phyloP scores from a whole-genome alignment of 2,888 invertebrate genomes.

The Oligia fasciuncula region DNA sequence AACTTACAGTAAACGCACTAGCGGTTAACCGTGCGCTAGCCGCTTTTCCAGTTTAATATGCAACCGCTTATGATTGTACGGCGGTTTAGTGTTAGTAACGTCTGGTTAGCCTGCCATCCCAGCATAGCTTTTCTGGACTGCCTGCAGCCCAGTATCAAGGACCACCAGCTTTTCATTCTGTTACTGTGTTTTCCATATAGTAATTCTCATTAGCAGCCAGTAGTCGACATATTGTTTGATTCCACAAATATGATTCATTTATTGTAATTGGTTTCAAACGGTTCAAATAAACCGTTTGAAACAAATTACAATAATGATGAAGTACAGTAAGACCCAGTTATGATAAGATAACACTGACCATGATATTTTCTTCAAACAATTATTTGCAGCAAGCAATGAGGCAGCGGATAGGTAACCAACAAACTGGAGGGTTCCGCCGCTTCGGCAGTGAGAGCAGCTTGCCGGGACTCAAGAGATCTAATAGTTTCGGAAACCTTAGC shows the following conservation, averaged over 20 bases:
- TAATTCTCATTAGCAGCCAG: neutral
- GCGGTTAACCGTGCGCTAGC: too few relatives aligned
- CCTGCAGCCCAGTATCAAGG: too few relatives aligned
- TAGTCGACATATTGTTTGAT: neutral
- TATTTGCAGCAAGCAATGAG: conserved; percentile 72
- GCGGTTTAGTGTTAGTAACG: too few relatives aligned
- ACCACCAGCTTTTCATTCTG: too few relatives aligned
- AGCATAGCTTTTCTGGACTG: too few relatives aligned
- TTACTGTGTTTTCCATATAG: neutral
- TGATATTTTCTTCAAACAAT: neutral
- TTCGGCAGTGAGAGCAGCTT: conserved; percentile 80
- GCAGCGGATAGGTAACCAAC: conserved; percentile 71
- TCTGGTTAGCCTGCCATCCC: too few relatives aligned
- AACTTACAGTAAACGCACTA: too few relatives aligned
- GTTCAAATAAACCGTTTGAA: too few relatives aligned
- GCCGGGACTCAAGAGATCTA: conserved; percentile 72
- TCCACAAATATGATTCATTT: neutral
- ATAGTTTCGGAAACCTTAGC: conserved; percentile 77
- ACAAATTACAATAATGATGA: neutral
- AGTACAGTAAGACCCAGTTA: neutral
- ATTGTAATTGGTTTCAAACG: too few relatives aligned
- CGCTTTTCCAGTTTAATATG: too few relatives aligned
- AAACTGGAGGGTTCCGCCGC: conserved; percentile 68
- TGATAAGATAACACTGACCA: neutral
- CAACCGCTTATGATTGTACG: too few relatives aligned